A percentile compares a stretch with the other conserved stretches of the same genome.
Conservation (phyloP, 2,113 vertebrate genomes). For the Felis chaus region DNA sequence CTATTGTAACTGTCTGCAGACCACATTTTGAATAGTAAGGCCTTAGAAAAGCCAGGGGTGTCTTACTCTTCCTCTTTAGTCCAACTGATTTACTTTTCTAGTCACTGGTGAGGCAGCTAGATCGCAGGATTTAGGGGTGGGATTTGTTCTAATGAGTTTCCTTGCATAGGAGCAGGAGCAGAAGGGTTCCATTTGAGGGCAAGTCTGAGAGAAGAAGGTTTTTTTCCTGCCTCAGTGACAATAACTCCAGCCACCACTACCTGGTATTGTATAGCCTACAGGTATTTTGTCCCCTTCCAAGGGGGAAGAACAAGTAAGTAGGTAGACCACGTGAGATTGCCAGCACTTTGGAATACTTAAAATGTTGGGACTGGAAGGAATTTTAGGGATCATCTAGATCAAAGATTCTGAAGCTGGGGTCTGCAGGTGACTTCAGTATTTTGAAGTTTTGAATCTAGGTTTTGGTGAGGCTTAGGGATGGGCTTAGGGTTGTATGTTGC, state of each 20-base stretch:
- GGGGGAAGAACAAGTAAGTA: not conserved
- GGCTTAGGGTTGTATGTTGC: not conserved
- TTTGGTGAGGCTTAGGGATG: not conserved
- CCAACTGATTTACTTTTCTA: not conserved
- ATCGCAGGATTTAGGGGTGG: not conserved
- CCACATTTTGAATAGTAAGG: not conserved
- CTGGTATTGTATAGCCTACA: not conserved
- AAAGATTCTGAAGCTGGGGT: not conserved
- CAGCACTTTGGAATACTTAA: not conserved
- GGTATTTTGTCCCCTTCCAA: not conserved
- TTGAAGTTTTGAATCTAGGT: not conserved
- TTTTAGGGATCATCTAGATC: not conserved
- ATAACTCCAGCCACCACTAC: not conserved
- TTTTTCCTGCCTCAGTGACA: not conserved
- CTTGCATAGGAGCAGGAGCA: not conserved
- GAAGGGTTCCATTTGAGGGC: not conserved
- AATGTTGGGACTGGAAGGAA: not conserved
- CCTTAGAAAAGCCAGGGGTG: not conserved
- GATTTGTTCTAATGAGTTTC: not conserved
- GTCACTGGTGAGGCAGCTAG: not conserved
- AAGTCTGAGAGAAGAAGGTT: not conserved
- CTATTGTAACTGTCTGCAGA: not conserved
- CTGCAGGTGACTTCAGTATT: not conserved
- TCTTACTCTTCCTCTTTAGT: not conserved
- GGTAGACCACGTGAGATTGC: not conserved